Percentiles rank a stretch among this genome's conserved stretches.
Evolutionary conservation across 2,888 invertebrate species (phyloP).

Genomic region (Hermodice carunculata): DNA sequence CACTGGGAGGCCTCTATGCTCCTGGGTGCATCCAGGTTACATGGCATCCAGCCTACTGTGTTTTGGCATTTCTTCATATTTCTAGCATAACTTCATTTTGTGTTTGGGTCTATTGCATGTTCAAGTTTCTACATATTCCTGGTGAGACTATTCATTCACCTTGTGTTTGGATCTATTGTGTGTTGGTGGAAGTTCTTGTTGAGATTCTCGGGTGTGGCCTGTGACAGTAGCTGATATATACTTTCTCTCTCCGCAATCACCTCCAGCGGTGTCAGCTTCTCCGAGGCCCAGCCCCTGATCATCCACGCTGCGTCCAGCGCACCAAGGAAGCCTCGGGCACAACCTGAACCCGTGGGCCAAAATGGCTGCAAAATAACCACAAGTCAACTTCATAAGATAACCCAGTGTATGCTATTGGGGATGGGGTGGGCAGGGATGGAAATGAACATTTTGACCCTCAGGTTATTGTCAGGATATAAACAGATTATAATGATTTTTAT

Average conservation of each 20-base stretch:
- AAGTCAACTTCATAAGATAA: too few relatives aligned
- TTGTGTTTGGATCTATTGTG: slow-evolving; percentile 71
- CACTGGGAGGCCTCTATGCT: neutral
- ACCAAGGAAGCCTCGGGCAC: slow-evolving; percentile 96
- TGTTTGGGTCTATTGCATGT: too few relatives aligned
- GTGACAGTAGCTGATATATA: slow-evolving; percentile 88
- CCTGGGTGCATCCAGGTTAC: neutral
- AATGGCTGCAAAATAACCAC: slow-evolving; percentile 75
- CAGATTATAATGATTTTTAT: too few relatives aligned
- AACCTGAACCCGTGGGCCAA: slow-evolving; percentile 99
- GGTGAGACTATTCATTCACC: slow-evolving; percentile 74
- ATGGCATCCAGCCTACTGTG: neutral
- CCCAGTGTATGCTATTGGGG: too few relatives aligned
- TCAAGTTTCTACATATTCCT: too few relatives aligned
- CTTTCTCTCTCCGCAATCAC: slow-evolving; percentile 96
- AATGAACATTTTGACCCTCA: too few relatives aligned
- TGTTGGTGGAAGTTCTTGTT: slow-evolving; percentile 82
- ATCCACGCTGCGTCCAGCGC: slow-evolving; percentile 98
- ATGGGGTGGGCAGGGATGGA: too few relatives aligned
- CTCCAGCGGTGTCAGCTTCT: slow-evolving; percentile 78
- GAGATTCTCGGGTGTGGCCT: slow-evolving; percentile 97
- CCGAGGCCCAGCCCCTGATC: slow-evolving; percentile 84
- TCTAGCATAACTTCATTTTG: too few relatives aligned
- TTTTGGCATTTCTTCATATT: too few relatives aligned
- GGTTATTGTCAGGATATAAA: too few relatives aligned